Evolutionary conservation across 1,140 invertebrate species (phyloP), one percentile per base, ranked within the genome.

Genomic region (Drosophila varians): DNA sequence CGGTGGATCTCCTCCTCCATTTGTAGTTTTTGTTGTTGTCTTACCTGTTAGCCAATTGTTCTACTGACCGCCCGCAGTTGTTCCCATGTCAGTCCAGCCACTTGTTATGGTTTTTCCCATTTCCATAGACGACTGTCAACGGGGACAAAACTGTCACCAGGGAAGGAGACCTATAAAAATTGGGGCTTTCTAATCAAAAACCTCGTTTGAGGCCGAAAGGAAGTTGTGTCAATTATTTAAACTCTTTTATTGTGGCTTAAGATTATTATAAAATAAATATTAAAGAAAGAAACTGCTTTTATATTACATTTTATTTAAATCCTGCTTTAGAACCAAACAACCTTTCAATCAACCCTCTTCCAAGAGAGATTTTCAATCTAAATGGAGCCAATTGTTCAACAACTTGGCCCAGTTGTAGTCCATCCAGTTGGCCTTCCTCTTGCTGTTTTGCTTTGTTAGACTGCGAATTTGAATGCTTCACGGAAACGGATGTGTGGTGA

Each of bases 401-500:
- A 70, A 53, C 58, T 66, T 21, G 60, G 25, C 56, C 71, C 60
- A 77, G 60, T 73, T 77, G 56, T 56, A 60, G 21, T 49, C 64
- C 57, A 51, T 26, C 11, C 51, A 61, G 56, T 12, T 64, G 60
- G 60, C 36, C 49, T 52, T 52, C 26, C 55, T 51, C 56, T 34
- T 12, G 51, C 21, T n/a, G 25, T 19, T 40, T 56, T 34, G 52
- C 43, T 53, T 42, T 36, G 69, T 57, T 60, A 52, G 55, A 60
- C 55, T 57, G 53, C 38, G 47, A 48, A 66, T 74, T 70, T 62
- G 64, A 74, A 74, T 80, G 53, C 60, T 34, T 52, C 31, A 34
- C 76, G 82, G 82, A 73, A 87, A 53, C 77, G 77, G 83, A 87
- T 82, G 77, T 71, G 77, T 70, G n/a, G n/a, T 73, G 74, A 77